These are phyloP conservation scores for Drosophila kikkawai DNA, from an alignment of 1,140 invertebrate species.

Conservation along the genomic window DNA sequence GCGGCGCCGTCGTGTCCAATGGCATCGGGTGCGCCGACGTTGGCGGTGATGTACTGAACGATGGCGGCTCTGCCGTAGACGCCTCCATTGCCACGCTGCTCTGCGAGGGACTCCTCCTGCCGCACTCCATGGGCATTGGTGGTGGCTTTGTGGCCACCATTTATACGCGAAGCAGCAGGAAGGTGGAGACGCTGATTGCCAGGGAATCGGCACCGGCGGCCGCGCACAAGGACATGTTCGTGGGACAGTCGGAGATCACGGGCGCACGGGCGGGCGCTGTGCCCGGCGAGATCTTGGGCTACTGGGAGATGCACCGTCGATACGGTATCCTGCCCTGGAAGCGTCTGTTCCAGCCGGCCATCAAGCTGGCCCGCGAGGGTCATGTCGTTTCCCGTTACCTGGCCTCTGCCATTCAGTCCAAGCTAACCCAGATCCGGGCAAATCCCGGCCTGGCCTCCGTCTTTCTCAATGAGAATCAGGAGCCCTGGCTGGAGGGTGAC, in stretches of 20 bases:
- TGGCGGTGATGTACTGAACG: constrained; percentile 87
- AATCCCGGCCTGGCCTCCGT: constrained; percentile 88
- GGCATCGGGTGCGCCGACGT: constrained; percentile 77
- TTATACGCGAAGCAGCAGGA: constrained; percentile 88
- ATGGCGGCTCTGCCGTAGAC: constrained; percentile 94
- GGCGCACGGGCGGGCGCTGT: constrained; percentile 92
- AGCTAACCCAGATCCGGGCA: constrained; percentile 86
- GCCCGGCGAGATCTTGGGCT: constrained; percentile 96
- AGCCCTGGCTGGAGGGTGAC: constrained; percentile 89
- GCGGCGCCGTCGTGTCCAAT: constrained; percentile 77
- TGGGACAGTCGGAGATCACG: constrained; percentile 78
- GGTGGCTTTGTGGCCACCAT: constrained; percentile 94
- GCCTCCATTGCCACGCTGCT: constrained; percentile 94
- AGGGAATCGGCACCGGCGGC: constrained; percentile 92
- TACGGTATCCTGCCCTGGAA: constrained; percentile 94
- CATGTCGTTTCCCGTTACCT: constrained; percentile 91
- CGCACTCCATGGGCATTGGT: constrained; percentile 95
- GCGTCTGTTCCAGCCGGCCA: constrained; percentile 92
- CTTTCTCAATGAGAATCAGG: constrained; percentile 88
- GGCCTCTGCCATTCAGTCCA: constrained; percentile 87
- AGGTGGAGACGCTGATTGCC: constrained; percentile 90
- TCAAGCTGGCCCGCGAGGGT: constrained; percentile 90
- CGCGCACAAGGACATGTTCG: constrained; percentile 90
- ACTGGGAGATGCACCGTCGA: constrained; percentile 91
- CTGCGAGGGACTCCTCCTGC: constrained; percentile 94